Conservation (phyloP, 1,140 invertebrate genomes). For the Eueides isabella region DNA sequence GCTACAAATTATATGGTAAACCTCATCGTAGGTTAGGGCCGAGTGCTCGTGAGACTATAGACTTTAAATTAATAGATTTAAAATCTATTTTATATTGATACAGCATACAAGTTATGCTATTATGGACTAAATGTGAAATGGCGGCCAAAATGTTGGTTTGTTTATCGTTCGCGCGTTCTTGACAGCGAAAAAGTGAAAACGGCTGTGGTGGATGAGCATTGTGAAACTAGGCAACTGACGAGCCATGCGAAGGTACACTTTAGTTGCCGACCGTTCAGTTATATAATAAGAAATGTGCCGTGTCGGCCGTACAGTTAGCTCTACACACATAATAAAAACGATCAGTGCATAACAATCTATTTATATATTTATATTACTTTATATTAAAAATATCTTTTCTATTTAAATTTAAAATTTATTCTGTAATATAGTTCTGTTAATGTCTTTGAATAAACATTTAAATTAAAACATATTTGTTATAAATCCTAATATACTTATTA, state of each 20-base stretch:
- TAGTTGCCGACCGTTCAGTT: conserved; percentile 40
- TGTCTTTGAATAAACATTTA: too few species aligned
- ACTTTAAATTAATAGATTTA: conserved; percentile 52
- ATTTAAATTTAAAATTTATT: not conserved
- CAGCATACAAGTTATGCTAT: conserved; percentile 47
- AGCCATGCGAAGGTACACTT: conserved; percentile 51
- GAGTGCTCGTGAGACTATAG: conserved; percentile 56
- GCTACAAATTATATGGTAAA: conserved; percentile 47
- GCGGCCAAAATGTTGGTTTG: conserved; percentile 79
- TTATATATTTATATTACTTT: conserved; percentile 4
- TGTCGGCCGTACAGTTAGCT: conserved; percentile 33
- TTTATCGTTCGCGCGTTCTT: conserved; percentile 81
- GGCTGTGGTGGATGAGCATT: conserved; percentile 70
- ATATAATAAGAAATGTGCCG: conserved; percentile 46
- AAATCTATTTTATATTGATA: conserved; percentile 47
- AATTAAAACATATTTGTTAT: too few species aligned
- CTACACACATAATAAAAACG: conserved; percentile 31
- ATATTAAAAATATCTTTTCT: not conserved
- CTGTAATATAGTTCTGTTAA: not conserved
- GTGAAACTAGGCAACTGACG: conserved; percentile 72
- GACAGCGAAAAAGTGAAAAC: conserved; percentile 83
- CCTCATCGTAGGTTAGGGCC: conserved; percentile 51
- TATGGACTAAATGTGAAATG: conserved; percentile 52
- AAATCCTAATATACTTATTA: too few species aligned
- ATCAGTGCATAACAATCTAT: conserved; percentile 36